Evolutionary conservation across 2,888 invertebrate species (phyloP).

Genomic region (Leucania comma): DNA sequence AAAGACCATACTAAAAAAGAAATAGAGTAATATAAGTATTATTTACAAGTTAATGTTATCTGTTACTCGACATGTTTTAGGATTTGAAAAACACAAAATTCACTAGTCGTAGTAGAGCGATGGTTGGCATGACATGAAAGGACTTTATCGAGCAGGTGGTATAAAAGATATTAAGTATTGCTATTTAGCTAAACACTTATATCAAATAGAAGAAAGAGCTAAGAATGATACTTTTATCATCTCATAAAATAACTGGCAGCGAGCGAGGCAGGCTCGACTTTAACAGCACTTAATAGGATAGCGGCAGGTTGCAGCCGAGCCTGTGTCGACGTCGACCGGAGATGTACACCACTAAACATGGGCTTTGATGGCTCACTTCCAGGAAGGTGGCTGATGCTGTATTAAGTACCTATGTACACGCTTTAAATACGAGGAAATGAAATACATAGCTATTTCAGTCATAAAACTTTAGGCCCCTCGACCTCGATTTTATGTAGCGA

Average conservation of each 20-base stretch:
- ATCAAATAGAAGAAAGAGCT: not conserved
- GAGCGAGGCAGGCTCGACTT: not conserved
- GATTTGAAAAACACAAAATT: too few relatives aligned
- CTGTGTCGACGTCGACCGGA: not conserved
- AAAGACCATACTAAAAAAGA: too few relatives aligned
- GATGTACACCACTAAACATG: not conserved
- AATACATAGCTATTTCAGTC: not conserved
- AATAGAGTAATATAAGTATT: too few relatives aligned
- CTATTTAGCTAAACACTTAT: not conserved
- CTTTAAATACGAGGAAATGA: not conserved
- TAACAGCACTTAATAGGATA: conserved; percentile 2
- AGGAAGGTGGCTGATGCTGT: not conserved
- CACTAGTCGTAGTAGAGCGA: too few relatives aligned
- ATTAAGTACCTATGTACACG: not conserved
- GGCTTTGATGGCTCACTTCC: not conserved
- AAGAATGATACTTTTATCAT: conserved; percentile 12
- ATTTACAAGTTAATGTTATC: too few relatives aligned
- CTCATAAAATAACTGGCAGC: not conserved
- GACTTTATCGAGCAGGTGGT: not conserved
- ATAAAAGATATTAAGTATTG: too few relatives aligned
- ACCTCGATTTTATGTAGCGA: too few relatives aligned
- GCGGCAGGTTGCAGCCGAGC: conserved; percentile 5
- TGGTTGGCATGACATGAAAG: too few relatives aligned
- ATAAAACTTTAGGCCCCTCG: not conserved
- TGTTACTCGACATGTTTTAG: too few relatives aligned